Evolutionary conservation across 2,113 vertebrate genomes (phyloP), one percentile per base, ranked within the genome.

Genomic region (Excalfactoria chinensis): DNA sequence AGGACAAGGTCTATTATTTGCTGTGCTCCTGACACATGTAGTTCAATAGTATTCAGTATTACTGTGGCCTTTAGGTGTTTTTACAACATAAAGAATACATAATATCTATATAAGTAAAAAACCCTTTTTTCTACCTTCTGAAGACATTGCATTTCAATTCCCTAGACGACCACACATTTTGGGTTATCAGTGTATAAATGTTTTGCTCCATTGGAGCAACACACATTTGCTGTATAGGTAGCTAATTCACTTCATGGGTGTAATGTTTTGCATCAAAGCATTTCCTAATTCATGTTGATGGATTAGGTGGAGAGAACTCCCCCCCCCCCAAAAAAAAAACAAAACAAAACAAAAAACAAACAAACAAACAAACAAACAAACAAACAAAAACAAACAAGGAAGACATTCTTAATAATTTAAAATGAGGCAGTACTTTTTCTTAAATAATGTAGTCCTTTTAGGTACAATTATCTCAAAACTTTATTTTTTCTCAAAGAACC

Each of bases 241-340:
- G 48, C 43, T 93, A 79, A 93, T 73, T 77, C 12, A 90, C 89
- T 86, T 92, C 59, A 84, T 21, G 32, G 59, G 67, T 83, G 23
- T 49, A 91, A 88, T 34, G 17, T 58, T 96, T 78, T 81, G 78
- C 53, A 93, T 71, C 35, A 93, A 86, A 92, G 86, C 77, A 94
- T 90, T 92, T 93, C 72, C 84, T 71, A 9, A 5, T 46, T 90
- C 20, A 92, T 82, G 89, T 82, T 86, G 66, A 93, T 48, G 62
- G 77, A 84, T 82, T 84, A 72, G 18, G 83, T 72, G 55, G 51
- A 95, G 43, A 86, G 37, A 7, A 37, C 37, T 10, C 37, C 32
- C 2, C 56, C 74, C 51, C 69, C 3, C 56, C 74, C 48, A 66
- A 86, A 89, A 89, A 78, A 79, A 40, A 51, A n/a, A n/a, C n/a